phyloP scores from a whole-genome alignment of 2,797 vertebrate genomes.

The Varecia variegata region DNA sequence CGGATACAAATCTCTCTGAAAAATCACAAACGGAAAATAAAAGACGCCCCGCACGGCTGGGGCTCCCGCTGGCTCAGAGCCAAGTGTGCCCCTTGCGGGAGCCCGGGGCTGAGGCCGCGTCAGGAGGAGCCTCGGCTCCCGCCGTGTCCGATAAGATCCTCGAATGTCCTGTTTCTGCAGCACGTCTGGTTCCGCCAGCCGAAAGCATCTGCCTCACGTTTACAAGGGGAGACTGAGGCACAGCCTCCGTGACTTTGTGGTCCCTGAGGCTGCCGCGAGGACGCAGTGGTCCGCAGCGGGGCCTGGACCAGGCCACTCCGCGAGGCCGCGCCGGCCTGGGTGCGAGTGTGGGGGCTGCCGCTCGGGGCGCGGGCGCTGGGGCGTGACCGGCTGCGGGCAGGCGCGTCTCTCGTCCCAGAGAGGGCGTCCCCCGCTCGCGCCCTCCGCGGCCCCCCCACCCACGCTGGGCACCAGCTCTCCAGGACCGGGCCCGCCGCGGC shows the following conservation, averaged over 20 bases:
- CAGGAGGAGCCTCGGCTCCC: neutral
- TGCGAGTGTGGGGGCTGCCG: neutral
- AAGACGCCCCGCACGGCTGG: neutral
- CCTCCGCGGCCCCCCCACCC: too few species aligned
- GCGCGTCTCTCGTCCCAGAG: neutral
- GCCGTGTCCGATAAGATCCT: neutral
- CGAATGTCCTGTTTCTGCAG: neutral
- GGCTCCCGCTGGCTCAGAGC: neutral
- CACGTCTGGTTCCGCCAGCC: neutral
- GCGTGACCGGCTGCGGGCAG: neutral
- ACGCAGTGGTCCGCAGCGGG: neutral
- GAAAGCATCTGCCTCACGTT: neutral
- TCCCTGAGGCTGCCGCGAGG: neutral
- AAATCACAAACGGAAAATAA: neutral
- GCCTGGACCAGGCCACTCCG: too few species aligned
- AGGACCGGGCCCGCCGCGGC: too few species aligned
- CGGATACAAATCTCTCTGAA: neutral
- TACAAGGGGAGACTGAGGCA: neutral
- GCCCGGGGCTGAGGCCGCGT: rapidly evolving
- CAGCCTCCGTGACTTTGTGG: too few species aligned
- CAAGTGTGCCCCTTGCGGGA: neutral
- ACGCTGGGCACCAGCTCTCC: too few species aligned
- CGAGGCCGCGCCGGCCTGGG: neutral
- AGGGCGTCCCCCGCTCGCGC: too few species aligned
- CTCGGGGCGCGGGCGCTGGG: rapidly evolving